A percentile compares a stretch with the other conserved stretches of the same genome.
phyloP scores from a whole-genome alignment of 2,113 vertebrate species.

The Octodon degus region DNA sequence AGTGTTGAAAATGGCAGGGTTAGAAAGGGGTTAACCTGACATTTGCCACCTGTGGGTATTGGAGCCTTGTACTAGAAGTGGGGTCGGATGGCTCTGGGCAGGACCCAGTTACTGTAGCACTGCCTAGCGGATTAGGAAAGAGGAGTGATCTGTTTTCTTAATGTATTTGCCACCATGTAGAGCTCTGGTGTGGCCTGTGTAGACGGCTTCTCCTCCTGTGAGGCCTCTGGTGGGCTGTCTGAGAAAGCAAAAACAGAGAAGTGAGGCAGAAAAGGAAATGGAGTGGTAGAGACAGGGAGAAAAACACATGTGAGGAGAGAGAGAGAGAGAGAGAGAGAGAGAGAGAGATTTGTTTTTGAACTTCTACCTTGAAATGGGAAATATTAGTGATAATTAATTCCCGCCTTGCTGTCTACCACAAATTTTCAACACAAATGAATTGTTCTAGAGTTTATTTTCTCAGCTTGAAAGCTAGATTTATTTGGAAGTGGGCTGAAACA shows the following conservation, averaged over 20 bases:
- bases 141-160: background rate
- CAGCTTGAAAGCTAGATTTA: background rate
- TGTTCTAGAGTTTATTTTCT: background rate
- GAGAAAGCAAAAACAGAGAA: constrained; percentile 39
- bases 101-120: constrained; percentile 58
- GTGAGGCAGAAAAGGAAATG: constrained; percentile 54
- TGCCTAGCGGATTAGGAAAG: constrained; percentile 28
- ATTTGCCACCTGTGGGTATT: constrained; percentile 51
- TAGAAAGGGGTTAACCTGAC: constrained; percentile 81
- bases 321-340: background rate
- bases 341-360: background rate
- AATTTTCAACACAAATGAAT: background rate
- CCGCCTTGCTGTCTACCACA: background rate
- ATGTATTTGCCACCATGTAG: constrained; percentile 10
- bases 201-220: background rate
- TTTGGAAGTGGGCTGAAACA: background rate
- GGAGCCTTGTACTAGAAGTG: constrained; percentile 48
- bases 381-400: background rate
- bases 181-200: background rate
- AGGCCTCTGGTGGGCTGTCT: constrained; percentile 52
- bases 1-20: constrained; percentile 53
- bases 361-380: background rate
- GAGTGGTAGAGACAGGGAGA: constrained; percentile 32
- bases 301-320: background rate
- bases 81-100: constrained; percentile 39